Evolutionary conservation across 2,113 vertebrate genomes (phyloP), one percentile per base, ranked within the genome.

Genomic region (Lophura nycthemera): DNA sequence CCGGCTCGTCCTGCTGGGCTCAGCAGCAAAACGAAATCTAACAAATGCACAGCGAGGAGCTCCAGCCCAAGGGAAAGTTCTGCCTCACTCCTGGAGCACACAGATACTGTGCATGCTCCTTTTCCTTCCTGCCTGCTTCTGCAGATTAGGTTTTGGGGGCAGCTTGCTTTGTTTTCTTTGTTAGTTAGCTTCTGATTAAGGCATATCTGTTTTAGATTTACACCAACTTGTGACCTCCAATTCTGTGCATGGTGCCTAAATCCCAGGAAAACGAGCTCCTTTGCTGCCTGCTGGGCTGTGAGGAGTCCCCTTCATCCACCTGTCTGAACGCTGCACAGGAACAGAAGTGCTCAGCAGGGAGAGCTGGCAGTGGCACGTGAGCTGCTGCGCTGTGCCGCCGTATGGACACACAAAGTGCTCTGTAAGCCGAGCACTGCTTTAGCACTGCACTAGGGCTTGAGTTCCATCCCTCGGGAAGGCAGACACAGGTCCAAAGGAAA

Each of bases 361-460:
- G 10, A 66, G 25, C 1, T 6, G 3, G n/a, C 13, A 8, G 16
- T 1, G 0, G n/a, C 17, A n/a, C 2, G 0, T 1, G 11, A 70
- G 25, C 60, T 43, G 25, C 22, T 3, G 42, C 22, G 1, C n/a
- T 2, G n/a, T 0, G 0, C 1, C 30, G 29, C 10, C 1, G 0
- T 10, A 34, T 18, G 40, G 8, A 21, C 64, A 19, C 27, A 34
- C 16, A 38, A 50, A 36, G 30, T 13, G 8, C 14, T 47, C 11
- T 38, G 14, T 14, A 47, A n/a, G 52, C 2, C 16, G n/a, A 72
- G 30, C 30, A 22, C 13, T 4, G 1, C 38, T 48, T 30, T 1
- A 1, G 43, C 54, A 54, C 36, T 64, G 22, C 64, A 63, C 42
- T 30, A 27, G 27, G 42, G 45, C 25, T 16, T 8, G 34, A 38